Percentiles rank a stretch among this genome's conserved stretches.
Conservation (phyloP, 2,888 invertebrate species). For the Eretmocerus hayati region DNA sequence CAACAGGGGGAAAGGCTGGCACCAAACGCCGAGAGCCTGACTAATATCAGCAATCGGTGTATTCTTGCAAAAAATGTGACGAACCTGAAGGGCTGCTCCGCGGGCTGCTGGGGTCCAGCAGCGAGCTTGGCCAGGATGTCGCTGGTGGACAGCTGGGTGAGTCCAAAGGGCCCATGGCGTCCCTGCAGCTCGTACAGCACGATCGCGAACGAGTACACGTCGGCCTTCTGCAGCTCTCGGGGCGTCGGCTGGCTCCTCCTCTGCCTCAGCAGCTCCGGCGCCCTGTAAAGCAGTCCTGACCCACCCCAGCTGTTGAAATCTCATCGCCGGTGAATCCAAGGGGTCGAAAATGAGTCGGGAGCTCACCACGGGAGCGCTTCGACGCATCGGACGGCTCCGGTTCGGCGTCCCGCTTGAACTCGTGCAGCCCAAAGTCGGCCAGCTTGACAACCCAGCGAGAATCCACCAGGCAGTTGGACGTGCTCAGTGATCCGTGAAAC, state of each 20-base stretch:
- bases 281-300: slow-evolving; percentile 68
- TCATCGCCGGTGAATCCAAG: too few relatives aligned
- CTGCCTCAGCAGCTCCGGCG: slow-evolving; percentile 65
- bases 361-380: slow-evolving; percentile 64
- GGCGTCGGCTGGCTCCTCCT: slow-evolving; percentile 29
- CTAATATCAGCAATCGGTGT: too few relatives aligned
- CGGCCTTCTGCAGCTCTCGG: slow-evolving; percentile 63
- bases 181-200: slow-evolving; percentile 84
- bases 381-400: slow-evolving; percentile 56
- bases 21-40: too few relatives aligned
- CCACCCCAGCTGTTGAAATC: too few relatives aligned
- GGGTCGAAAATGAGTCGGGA: too few relatives aligned
- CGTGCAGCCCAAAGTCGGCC: slow-evolving; percentile 83
- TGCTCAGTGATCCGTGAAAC: slow-evolving; percentile 80
- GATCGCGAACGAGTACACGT: slow-evolving; percentile 81
- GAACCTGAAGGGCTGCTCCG: slow-evolving; percentile 23
- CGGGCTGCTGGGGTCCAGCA: too few relatives aligned
- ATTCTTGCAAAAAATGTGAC: too few relatives aligned
- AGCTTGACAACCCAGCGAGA: slow-evolving; percentile 92
- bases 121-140: too few relatives aligned
- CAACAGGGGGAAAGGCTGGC: too few relatives aligned
- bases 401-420: slow-evolving; percentile 73
- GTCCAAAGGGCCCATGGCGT: slow-evolving; percentile 78
- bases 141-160: slow-evolving; percentile 58
- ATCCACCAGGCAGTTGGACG: slow-evolving; percentile 89